phyloP scores from a whole-genome alignment of 1,140 invertebrate species.

The Theocolax elegans region DNA sequence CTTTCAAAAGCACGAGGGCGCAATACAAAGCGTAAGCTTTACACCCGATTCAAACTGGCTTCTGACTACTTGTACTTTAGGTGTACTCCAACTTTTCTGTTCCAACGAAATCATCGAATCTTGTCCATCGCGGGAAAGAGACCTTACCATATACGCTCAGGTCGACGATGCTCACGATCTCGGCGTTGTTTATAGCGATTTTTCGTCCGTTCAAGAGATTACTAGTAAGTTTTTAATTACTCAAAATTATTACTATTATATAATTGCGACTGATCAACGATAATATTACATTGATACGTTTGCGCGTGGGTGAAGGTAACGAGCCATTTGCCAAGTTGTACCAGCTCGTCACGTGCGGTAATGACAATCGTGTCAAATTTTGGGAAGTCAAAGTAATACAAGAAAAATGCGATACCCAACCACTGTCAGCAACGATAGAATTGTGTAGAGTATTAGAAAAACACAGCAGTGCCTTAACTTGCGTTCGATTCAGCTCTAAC shows the following conservation, averaged over 20 bases:
- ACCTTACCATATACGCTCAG: constrained; percentile 55
- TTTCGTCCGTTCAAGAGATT: constrained; percentile 62
- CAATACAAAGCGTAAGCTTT: constrained; percentile 73
- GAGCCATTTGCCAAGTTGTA: constrained; percentile 67
- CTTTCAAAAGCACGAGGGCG: constrained; percentile 76
- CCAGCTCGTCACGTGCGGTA: constrained; percentile 76
- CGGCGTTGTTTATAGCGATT: constrained; percentile 76
- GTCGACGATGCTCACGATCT: constrained; percentile 80
- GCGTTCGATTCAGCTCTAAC: constrained; percentile 72
- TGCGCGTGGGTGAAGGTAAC: constrained; percentile 50
- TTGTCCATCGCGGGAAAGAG: constrained; percentile 61
- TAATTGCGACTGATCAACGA: no score
- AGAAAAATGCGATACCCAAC: constrained; percentile 49
- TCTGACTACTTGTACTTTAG: constrained; percentile 75
- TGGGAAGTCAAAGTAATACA: constrained; percentile 72
- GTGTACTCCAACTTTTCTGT: constrained; percentile 76
- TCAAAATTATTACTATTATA: no score
- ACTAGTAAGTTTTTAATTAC: constrained; percentile 48
- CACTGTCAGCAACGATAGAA: constrained; percentile 48
- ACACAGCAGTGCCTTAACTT: constrained; percentile 71
- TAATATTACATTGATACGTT: no score
- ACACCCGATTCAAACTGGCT: constrained; percentile 76
- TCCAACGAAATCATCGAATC: constrained; percentile 62
- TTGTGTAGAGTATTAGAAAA: constrained; percentile 56
- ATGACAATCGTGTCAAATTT: constrained; percentile 79